Conservation (phyloP, 2,888 invertebrate species). For the Octonoba sinensis region DNA sequence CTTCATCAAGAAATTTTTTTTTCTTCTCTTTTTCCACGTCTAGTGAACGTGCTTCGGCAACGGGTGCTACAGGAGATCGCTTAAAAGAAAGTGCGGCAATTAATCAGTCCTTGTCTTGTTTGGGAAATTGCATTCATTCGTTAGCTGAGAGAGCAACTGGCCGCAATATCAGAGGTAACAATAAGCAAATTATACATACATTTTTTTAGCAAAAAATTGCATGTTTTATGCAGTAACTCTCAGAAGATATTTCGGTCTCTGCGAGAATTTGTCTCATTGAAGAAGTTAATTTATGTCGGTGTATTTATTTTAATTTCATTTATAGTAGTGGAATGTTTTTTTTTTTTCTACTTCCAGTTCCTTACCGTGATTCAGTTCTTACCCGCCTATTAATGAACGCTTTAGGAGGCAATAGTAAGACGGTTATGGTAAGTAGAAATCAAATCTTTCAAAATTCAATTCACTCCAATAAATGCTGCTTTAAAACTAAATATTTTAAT, state of each 20-base stretch:
- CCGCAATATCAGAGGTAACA: conserved; percentile 67
- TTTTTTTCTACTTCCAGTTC: conserved; percentile 70
- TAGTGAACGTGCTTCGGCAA: conserved; percentile 75
- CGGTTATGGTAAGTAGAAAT: conserved; percentile 73
- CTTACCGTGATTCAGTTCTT: conserved; percentile 75
- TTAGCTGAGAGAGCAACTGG: conserved; percentile 72
- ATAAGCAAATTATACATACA: background rate
- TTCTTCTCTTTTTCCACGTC: background rate
- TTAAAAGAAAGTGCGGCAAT: conserved; percentile 76
- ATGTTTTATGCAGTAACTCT: background rate
- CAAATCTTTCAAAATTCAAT: background rate
- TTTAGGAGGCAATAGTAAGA: conserved; percentile 76
- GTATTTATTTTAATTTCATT: too few relatives aligned
- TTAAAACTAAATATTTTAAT: too few relatives aligned
- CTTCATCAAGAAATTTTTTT: too few relatives aligned
- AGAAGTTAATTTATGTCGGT: too few relatives aligned
- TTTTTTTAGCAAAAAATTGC: background rate
- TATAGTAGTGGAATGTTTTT: too few relatives aligned
- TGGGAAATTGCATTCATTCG: conserved; percentile 75
- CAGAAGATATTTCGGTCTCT: too few relatives aligned
- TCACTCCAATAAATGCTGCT: too few relatives aligned
- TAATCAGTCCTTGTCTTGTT: conserved; percentile 74
- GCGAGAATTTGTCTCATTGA: too few relatives aligned
- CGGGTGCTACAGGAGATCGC: conserved; percentile 75
- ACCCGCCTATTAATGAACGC: conserved; percentile 76